Evolutionary conservation across 1,140 invertebrate genomes (phyloP).

Genomic region (Leguminivora glycinivorella): DNA sequence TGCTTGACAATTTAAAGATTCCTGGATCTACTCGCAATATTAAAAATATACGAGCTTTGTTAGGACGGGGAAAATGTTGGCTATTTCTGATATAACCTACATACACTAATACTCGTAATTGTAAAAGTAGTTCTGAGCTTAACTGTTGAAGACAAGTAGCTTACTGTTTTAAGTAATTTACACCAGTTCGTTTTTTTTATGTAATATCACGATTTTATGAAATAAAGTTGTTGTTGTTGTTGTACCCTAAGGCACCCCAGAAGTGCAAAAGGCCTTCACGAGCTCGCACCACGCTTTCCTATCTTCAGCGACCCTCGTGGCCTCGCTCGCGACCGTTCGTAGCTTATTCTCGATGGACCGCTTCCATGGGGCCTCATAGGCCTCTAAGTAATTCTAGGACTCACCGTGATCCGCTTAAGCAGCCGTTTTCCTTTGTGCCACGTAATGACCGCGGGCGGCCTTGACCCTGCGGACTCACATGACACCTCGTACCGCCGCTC

Average conservation of each 20-base stretch:
- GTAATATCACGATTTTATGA: too few species aligned
- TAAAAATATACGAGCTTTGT: conserved; percentile 4
- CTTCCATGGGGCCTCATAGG: background rate
- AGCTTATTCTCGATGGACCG: too few species aligned
- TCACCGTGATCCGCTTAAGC: conserved; percentile 87
- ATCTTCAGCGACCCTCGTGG: too few species aligned
- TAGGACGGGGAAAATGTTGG: background rate
- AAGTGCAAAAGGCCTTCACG: too few species aligned
- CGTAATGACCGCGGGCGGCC: conserved; percentile 91
- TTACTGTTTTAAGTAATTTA: too few species aligned
- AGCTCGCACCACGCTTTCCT: too few species aligned
- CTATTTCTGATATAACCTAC: background rate
- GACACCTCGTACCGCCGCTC: conserved; percentile 88
- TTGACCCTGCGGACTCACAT: conserved; percentile 90
- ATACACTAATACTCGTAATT: background rate
- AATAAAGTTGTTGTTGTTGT: too few species aligned
- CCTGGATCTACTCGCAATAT: background rate
- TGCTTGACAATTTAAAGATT: background rate
- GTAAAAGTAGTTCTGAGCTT: background rate
- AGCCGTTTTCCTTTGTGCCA: conserved; percentile 92
- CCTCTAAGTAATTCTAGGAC: conserved; percentile 29
- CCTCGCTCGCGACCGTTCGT: too few species aligned
- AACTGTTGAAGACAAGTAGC: background rate
- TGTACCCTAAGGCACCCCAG: too few species aligned
- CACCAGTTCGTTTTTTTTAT: too few species aligned